Evolutionary conservation across 2,888 invertebrate species (phyloP).

Genomic region (Eupithecia exiguata): DNA sequence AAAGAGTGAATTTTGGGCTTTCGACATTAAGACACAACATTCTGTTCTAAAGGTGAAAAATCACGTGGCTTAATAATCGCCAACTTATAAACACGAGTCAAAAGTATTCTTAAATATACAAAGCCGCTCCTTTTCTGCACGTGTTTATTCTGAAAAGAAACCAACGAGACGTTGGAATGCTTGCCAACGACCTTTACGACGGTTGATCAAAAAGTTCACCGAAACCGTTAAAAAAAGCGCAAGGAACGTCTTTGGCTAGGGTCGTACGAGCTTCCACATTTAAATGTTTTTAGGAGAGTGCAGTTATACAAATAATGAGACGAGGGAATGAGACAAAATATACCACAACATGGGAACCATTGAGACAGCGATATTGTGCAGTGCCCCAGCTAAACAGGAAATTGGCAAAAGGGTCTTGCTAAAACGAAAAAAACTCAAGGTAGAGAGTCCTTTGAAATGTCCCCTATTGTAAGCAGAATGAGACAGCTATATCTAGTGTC

Average conservation of each 20-base stretch:
- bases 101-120: not conserved
- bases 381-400: not conserved
- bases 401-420: not conserved
- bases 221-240: slow-evolving; percentile 2
- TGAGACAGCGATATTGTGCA: not conserved
- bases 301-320: not conserved
- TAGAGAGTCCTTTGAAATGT: not conserved
- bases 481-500: not conserved
- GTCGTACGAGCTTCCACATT: not conserved
- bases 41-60: too few relatives aligned
- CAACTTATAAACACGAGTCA: not conserved
- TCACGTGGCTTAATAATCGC: not conserved
- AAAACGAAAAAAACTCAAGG: not conserved
- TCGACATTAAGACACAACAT: too few relatives aligned
- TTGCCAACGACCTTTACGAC: not conserved
- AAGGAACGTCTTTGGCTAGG: not conserved
- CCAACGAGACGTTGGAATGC: not conserved
- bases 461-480: not conserved
- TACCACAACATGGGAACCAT: not conserved
- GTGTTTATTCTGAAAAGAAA: not conserved
- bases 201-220: slow-evolving; percentile 6
- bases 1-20: too few relatives aligned
- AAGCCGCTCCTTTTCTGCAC: not conserved
- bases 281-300: not conserved
- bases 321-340: slow-evolving; percentile 9